Percentiles rank a stretch among this genome's conserved stretches.
Evolutionary conservation across 2,797 vertebrate species (phyloP).

Genomic region (Myioborus melanocephalus): DNA sequence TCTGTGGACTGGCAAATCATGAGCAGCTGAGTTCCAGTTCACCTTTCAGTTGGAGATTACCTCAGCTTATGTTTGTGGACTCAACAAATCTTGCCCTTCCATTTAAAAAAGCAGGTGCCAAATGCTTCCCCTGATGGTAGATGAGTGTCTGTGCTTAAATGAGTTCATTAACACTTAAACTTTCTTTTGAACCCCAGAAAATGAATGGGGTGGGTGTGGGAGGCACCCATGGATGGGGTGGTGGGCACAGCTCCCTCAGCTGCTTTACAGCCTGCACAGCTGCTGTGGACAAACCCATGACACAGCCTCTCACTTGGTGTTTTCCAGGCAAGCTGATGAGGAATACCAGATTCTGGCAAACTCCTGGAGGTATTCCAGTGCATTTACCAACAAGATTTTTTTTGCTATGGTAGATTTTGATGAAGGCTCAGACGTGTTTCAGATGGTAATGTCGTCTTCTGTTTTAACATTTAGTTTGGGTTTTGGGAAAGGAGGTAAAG

Average conservation of each 20-base stretch:
- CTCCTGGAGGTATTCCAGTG: slow-evolving; percentile 97
- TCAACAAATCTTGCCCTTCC: not conserved
- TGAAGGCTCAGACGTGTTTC: slow-evolving; percentile 96
- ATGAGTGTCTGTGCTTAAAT: not conserved
- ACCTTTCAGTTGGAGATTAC: not conserved
- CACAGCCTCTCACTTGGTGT: not conserved
- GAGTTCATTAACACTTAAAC: not conserved
- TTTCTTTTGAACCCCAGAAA: not conserved
- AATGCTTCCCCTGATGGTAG: not conserved
- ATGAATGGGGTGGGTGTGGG: not conserved
- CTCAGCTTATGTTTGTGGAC: not conserved
- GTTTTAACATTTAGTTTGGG: not conserved
- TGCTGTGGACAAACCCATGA: not conserved
- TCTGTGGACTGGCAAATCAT: not conserved
- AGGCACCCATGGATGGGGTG: not conserved
- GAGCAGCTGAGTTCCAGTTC: not conserved
- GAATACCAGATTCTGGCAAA: slow-evolving; percentile 96
- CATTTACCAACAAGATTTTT: slow-evolving; percentile 94
- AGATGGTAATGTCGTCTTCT: slow-evolving; percentile 84
- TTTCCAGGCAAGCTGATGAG: slow-evolving; percentile 91
- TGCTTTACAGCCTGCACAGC: not conserved
- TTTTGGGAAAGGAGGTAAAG: not conserved
- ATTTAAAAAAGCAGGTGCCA: not conserved
- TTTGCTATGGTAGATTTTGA: slow-evolving; percentile 97
- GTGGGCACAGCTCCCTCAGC: not conserved